A percentile compares a stretch with the other conserved stretches of the same genome.
These are phyloP conservation scores for Pyrgilauda ruficollis DNA, from an alignment of 2,113 vertebrate species.

Conservation along the genomic window DNA sequence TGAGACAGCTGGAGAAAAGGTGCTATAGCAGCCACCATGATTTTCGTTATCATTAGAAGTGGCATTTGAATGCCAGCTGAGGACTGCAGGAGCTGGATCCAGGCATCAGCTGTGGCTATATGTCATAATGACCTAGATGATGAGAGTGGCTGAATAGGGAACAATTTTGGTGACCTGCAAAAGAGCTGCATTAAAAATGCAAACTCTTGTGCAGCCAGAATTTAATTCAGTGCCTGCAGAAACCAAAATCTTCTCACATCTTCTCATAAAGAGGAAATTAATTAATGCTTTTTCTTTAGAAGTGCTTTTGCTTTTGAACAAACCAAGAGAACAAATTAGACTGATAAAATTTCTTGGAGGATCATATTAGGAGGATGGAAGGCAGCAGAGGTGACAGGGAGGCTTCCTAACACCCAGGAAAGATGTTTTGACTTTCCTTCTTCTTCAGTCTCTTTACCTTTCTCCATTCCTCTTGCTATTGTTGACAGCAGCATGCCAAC, in stretches of 20 bases:
- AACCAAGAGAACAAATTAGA: background rate
- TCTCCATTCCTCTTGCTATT: background rate
- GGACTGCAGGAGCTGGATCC: background rate
- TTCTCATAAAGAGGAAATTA: background rate
- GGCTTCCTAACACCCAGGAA: background rate
- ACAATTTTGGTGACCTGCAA: slow-evolving; percentile 53
- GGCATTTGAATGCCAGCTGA: slow-evolving; percentile 30
- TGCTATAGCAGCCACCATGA: background rate
- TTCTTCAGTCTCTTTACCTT: background rate
- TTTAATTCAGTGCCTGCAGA: slow-evolving; percentile 9
- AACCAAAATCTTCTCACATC: background rate
- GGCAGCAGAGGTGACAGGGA: background rate
- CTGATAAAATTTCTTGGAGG: background rate
- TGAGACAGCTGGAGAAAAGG: slow-evolving; percentile 3
- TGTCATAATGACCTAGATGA: background rate
- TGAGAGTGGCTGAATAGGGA: slow-evolving; percentile 35
- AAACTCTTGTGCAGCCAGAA: background rate
- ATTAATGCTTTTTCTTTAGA: background rate
- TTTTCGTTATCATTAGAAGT: background rate
- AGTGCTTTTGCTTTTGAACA: background rate
- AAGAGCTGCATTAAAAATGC: slow-evolving; percentile 13
- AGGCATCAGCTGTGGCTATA: slow-evolving; percentile 28
- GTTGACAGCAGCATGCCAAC: background rate
- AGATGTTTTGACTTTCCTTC: background rate
- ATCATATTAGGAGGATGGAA: background rate